Conservation (phyloP, 2,113 vertebrate species). For the Hymenochirus boettgeri region DNA sequence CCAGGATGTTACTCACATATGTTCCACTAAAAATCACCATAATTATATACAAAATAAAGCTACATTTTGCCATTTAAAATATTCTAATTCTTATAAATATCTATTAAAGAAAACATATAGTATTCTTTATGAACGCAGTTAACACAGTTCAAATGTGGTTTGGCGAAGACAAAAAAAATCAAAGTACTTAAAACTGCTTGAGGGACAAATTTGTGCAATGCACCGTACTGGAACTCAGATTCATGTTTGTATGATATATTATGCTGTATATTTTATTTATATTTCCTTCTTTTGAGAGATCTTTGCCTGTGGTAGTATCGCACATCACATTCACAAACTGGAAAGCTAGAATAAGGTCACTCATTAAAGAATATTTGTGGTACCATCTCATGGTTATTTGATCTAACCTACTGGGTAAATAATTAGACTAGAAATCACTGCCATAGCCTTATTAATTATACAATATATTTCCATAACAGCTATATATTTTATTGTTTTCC, state of each 20-base stretch:
- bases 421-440: not conserved
- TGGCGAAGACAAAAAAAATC: slow-evolving; percentile 4
- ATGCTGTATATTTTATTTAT: not conserved
- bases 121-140: no score
- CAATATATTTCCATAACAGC: no score
- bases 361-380: no score
- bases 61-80: no score
- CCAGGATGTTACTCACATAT: slow-evolving; percentile 10
- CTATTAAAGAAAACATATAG: no score
- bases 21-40: no score
- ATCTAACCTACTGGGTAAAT: not conserved
- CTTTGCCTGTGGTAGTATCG: slow-evolving; percentile 5
- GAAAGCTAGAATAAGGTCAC: not conserved
- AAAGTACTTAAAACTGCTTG: slow-evolving; percentile 24
- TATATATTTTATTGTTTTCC: no score
- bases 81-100: no score
- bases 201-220: not conserved
- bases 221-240: slow-evolving; percentile 5
- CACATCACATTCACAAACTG: slow-evolving; percentile 6
- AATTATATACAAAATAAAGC: no score
- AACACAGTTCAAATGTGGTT: no score
- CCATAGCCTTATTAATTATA: no score
- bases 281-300: slow-evolving; percentile 14
- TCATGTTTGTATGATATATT: slow-evolving; percentile 12
- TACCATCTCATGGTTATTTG: no score